Base-by-base conservation (phyloP, 2,113 vertebrate genomes). In the Eretmochelys imbricata region DNA sequence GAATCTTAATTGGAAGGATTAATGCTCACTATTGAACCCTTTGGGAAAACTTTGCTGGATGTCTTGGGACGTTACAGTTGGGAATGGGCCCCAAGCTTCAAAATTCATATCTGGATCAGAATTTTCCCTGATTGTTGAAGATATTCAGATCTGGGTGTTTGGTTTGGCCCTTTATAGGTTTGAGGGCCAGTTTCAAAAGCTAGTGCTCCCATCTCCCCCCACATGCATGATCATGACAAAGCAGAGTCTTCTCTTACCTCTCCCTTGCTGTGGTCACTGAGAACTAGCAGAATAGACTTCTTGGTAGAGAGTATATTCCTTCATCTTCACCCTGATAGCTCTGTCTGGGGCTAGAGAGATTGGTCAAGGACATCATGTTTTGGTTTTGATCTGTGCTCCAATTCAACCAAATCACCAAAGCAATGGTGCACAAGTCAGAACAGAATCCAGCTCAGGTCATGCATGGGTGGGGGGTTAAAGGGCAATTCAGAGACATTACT, bases 1-100 rank as follows among this genome's bases (percentile, higher is more conserved):
- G 80, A 72, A 89, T 90, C 91, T 93, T 85, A 87, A 91, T 94
- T 94, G 87, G 48, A 92, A 84, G 91, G 89, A 25, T 78, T 46
- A 17, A 48, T 76, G 81, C 84, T 93, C 81, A 82, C 69, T 89
- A 85, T 55, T 75, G 69, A 91, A 69, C 46, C 89, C 82, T 89
- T 88, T 80, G 91, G 94, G 94, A 93, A 96, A 91, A 69, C 29
- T n/a, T 17, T 88, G 69, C 31, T 54, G 29, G 25, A 86, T 62
- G 49, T 82, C 86, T 62, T 91, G 83, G 46, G 93, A 81, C 89
- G 48, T 19, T 86, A 89, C 6, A 91, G 50, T 81, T 91, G 89
- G 20, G n/a, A 89, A 93, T 22, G 76, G n/a, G n/a, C 22, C 82
- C 82, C 65, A 75, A 46, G 84, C 79, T 79, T 27, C 49, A 62